Evolutionary conservation across 2,797 vertebrate species (phyloP).

Genomic region (Corythornis leucogaster): DNA sequence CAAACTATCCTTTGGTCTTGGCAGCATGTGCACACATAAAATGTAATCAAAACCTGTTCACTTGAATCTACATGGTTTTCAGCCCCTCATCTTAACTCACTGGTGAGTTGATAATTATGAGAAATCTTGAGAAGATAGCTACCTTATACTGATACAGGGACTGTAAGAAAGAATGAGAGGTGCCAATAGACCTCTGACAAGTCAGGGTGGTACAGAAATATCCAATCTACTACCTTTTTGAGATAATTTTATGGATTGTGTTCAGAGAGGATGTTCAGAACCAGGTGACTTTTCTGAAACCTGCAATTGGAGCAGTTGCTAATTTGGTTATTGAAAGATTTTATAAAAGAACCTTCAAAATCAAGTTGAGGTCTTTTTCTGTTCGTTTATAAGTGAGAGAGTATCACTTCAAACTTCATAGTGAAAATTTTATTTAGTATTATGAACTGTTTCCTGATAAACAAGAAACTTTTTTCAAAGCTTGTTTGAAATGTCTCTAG

Average conservation of each 20-base stretch:
- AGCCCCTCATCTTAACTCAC: neutral
- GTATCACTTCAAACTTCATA: neutral
- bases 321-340: neutral
- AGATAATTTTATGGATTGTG: neutral
- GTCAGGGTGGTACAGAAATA: neutral
- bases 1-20: neutral
- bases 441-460: neutral
- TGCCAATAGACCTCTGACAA: neutral
- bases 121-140: neutral
- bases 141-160: neutral
- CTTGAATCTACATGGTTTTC: neutral
- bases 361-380: neutral
- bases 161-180: neutral
- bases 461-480: neutral
- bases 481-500: neutral
- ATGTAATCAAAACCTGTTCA: neutral
- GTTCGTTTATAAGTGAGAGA: neutral
- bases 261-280: neutral
- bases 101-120: neutral
- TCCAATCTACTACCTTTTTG: neutral
- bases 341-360: neutral
- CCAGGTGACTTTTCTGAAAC: neutral
- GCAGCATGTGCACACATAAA: neutral
- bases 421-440: neutral
- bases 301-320: neutral